Evolutionary conservation across 2,888 invertebrate species (phyloP), one percentile per base, ranked within the genome.

Genomic region (Slavum lentiscoides): DNA sequence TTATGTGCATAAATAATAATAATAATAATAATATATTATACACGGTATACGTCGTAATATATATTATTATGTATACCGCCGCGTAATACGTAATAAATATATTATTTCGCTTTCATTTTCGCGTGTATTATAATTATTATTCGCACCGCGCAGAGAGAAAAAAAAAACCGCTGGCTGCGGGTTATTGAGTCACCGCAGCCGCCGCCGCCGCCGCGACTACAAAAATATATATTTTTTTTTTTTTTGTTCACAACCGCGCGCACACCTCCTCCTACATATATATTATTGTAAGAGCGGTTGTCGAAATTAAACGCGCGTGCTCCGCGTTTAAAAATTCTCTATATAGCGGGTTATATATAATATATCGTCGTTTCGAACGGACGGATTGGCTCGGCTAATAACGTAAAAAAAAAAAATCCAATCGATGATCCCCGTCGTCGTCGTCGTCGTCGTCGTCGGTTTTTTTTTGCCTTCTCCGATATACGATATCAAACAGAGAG

Each of bases 91-190:
- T 43, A 70, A 21, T 39, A 74, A 23, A 75, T 23, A 67, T 67
- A 23, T 59, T 59, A 49, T 68, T 67, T 59, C 68, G 68, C 67
- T 76, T 76, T 76, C 75, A 30, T 76, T 76, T 68, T 76, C 59
- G 59, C 67, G 59, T 59, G 30, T 30, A 30, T 30, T 30, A 30
- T 30, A 2, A 76, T 68, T 76, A 76, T 68, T 76, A 76, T 76
- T 76, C 75, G 68, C 49, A 49, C 30, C 23, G 58, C 58, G 30
- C 23, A 30, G 23, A 5, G 59, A 67, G 43, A n/a, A 73, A 73
- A 74, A 70, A 55, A 55, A 68, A 43, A 67, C 75, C 66, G 59
- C 75, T n/a, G n/a, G n/a, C n/a, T n/a, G n/a, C n/a, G 67, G 66
- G 75, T 23, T 67, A 68, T 75, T 75, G 75, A 75, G 75, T 75